phyloP scores from a whole-genome alignment of 2,797 vertebrate species.

The Parauchenoglanis punctatus region DNA sequence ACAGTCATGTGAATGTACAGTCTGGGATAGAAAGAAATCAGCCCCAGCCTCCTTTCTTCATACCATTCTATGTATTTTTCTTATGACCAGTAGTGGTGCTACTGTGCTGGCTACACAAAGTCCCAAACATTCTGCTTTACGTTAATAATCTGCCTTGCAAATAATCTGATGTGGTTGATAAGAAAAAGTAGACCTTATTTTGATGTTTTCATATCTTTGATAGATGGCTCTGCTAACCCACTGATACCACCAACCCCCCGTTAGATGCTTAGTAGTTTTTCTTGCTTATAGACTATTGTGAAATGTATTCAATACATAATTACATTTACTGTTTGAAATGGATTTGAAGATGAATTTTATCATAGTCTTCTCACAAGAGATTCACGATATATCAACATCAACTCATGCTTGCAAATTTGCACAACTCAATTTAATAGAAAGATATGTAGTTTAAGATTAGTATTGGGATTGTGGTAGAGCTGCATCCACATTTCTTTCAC shows the following conservation, averaged over 20 bases:
- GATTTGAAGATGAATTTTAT: neutral
- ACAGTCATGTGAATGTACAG: neutral
- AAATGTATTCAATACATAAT: neutral
- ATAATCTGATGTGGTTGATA: neutral
- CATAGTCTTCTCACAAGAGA: neutral
- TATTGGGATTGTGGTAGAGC: neutral
- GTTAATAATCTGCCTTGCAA: neutral
- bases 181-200: neutral
- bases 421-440: neutral
- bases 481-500: neutral
- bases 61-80: neutral
- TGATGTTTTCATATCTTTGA: neutral
- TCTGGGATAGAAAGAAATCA: neutral
- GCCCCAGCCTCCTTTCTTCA: neutral
- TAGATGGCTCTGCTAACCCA: neutral
- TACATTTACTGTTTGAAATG: neutral
- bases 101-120: neutral
- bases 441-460: neutral
- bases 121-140: neutral
- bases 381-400: neutral
- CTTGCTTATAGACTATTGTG: neutral
- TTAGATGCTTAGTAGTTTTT: neutral
- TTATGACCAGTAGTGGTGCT: neutral
- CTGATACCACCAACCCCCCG: neutral
- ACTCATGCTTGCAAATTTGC: neutral